These are phyloP conservation scores for Hydrotaea cyrtoneurina DNA, from an alignment of 2,888 invertebrate species.

Conservation along the genomic window DNA sequence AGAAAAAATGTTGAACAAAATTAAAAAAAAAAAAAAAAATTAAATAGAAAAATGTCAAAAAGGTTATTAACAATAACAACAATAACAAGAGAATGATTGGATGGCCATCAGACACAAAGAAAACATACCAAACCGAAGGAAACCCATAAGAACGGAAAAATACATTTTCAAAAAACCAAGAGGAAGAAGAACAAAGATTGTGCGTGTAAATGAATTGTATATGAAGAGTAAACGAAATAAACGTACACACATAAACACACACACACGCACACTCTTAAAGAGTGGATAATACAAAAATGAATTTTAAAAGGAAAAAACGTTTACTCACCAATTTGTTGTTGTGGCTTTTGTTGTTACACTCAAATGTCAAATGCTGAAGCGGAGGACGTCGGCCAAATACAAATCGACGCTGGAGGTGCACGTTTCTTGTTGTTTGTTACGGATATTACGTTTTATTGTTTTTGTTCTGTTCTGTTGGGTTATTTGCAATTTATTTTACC, in stretches of 20 bases:
- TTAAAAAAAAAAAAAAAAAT: not conserved
- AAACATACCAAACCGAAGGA: not conserved
- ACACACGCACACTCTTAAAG: constrained; percentile 14
- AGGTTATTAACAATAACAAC: constrained; percentile 4
- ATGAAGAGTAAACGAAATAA: not conserved
- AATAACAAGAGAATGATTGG: not conserved
- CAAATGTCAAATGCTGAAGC: not conserved
- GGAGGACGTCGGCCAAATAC: too few species aligned
- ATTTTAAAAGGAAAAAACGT: constrained; percentile 18
- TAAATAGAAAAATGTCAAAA: not conserved
- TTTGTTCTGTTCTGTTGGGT: not conserved
- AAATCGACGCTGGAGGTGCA: not conserved
- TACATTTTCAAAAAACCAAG: constrained; percentile 17
- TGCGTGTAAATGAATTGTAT: not conserved
- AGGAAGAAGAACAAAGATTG: not conserved
- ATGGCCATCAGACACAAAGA: constrained; percentile 3
- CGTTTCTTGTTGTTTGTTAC: not conserved
- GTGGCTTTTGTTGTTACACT: not conserved
- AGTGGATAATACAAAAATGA: constrained; percentile 14
- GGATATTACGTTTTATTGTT: not conserved
- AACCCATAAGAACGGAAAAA: not conserved
- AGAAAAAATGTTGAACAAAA: not conserved
- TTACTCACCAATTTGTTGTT: constrained; percentile 59
- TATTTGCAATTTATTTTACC: not conserved
- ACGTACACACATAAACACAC: not conserved